Base-by-base conservation (phyloP, 2,888 invertebrate species). In the Microdon myrmicae region DNA sequence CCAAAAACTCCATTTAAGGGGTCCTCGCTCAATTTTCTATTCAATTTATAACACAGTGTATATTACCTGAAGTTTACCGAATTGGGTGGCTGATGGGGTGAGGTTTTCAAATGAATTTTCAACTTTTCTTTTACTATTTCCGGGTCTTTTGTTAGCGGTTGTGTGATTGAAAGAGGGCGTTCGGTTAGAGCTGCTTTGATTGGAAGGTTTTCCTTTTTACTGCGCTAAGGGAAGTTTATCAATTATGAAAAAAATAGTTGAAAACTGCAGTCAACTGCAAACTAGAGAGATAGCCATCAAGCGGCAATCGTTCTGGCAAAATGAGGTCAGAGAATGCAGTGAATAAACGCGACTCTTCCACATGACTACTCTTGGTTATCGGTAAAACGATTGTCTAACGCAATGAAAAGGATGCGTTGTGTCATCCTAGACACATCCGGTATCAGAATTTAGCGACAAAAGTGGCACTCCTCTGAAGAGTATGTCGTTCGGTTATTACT, bases 241-340 rank as follows among this genome's bases (percentile, higher is more conserved):
- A 53, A 53, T 53, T 53, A 43, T 53, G 43, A 23, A 53, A 37
- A 23, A 22, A 37, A 25, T 31, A 29, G 43, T 44, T 37, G 29
- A 35, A 37, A 53, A 29, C 9, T 29, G 17, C n/a, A n/a, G n/a
- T n/a, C n/a, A n/a, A n/a, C n/a, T n/a, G n/a, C n/a, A n/a, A n/a
- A n/a, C n/a, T n/a, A n/a, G n/a, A n/a, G n/a, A n/a, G n/a, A n/a
- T n/a, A n/a, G n/a, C n/a, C n/a, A n/a, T n/a, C n/a, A n/a, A n/a
- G n/a, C n/a, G n/a, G n/a, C n/a, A n/a, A n/a, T n/a, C n/a, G n/a
- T n/a, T n/a, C n/a, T n/a, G n/a, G n/a, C n/a, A n/a, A n/a, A n/a
- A n/a, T n/a, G n/a, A n/a, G n/a, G n/a, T n/a, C n/a, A n/a, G n/a
- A n/a, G n/a, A n/a, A n/a, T n/a, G n/a, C n/a, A n/a, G n/a, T n/a